These are phyloP conservation scores for Polypterus senegalus DNA, from an alignment of 2,113 vertebrate genomes.

Conservation along the genomic window DNA sequence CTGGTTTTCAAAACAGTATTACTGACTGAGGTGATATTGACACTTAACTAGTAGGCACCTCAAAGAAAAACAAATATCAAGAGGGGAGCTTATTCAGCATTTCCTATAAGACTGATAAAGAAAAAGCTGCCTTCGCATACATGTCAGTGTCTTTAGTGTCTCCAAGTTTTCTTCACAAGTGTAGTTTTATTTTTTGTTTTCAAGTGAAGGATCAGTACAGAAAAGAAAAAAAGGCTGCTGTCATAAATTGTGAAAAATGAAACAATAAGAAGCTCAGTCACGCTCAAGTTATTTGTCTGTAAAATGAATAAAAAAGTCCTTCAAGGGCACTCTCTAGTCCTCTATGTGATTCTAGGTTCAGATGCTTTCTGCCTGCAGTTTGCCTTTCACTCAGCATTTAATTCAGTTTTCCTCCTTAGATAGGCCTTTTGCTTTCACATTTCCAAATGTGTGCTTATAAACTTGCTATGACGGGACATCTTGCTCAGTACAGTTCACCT, in stretches of 20 bases:
- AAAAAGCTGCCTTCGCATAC: slow-evolving; percentile 36
- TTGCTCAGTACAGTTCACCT: too few relatives aligned
- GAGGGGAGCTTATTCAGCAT: slow-evolving; percentile 68
- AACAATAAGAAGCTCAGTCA: slow-evolving; percentile 13
- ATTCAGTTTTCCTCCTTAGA: too few relatives aligned
- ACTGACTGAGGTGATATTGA: slow-evolving; percentile 51
- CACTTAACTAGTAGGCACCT: slow-evolving; percentile 57
- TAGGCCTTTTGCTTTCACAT: too few relatives aligned
- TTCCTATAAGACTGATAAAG: slow-evolving; percentile 41
- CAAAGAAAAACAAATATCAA: slow-evolving; percentile 55
- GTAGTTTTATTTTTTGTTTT: slow-evolving; percentile 21
- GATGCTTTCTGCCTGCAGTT: too few relatives aligned
- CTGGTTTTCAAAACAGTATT: slow-evolving; percentile 62
- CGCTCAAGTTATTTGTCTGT: too few relatives aligned
- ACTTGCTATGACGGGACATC: too few relatives aligned
- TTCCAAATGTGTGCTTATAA: too few relatives aligned
- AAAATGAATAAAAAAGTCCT: too few relatives aligned
- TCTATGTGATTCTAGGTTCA: too few relatives aligned
- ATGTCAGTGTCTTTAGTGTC: slow-evolving; percentile 31
- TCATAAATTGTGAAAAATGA: slow-evolving; percentile 42
- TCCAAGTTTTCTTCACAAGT: slow-evolving; percentile 37
- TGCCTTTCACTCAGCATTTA: too few relatives aligned
- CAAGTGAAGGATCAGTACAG: slow-evolving; percentile 39
- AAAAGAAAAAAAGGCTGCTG: slow-evolving; percentile 35
- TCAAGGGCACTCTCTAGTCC: too few relatives aligned